A percentile compares a stretch with the other conserved stretches of the same genome.
These are phyloP conservation scores for Rhyacophila evoluta DNA, from an alignment of 2,888 invertebrate species.

Conservation along the genomic window DNA sequence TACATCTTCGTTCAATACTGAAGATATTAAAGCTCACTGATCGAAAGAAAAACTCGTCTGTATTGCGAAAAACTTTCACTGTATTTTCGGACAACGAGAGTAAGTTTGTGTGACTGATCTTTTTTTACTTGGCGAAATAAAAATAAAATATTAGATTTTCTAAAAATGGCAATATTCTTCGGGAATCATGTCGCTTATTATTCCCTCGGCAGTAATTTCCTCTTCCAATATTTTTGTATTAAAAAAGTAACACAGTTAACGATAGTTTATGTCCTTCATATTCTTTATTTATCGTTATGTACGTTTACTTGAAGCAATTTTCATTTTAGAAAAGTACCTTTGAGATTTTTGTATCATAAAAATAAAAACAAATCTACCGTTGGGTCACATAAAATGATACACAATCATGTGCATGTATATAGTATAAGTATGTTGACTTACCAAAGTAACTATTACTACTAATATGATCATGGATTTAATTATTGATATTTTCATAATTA, in stretches of 20 bases:
- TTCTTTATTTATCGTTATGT: background rate
- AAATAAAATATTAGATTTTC: background rate
- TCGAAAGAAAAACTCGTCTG: constrained; percentile 7
- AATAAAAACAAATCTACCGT: background rate
- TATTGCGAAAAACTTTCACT: background rate
- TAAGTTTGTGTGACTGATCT: background rate
- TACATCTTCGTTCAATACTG: background rate
- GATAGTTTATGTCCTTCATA: background rate
- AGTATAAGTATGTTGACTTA: too few relatives aligned
- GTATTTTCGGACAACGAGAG: background rate
- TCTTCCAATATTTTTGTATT: constrained; percentile 15
- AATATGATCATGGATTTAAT: too few relatives aligned
- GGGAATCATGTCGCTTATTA: constrained; percentile 18
- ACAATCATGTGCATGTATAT: too few relatives aligned
- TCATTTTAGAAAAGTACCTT: too few relatives aligned
- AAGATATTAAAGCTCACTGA: background rate
- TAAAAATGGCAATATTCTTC: background rate
- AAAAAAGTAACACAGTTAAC: background rate
- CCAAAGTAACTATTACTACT: too few relatives aligned
- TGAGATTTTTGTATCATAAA: too few relatives aligned
- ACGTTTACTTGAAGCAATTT: background rate
- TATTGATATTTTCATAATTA: too few relatives aligned
- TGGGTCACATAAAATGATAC: too few relatives aligned
- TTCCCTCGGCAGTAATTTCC: background rate
- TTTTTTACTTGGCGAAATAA: background rate